Evolutionary conservation across 2,113 vertebrate species (phyloP), one percentile per base, ranked within the genome.

Genomic region (Heterochromis multidens): DNA sequence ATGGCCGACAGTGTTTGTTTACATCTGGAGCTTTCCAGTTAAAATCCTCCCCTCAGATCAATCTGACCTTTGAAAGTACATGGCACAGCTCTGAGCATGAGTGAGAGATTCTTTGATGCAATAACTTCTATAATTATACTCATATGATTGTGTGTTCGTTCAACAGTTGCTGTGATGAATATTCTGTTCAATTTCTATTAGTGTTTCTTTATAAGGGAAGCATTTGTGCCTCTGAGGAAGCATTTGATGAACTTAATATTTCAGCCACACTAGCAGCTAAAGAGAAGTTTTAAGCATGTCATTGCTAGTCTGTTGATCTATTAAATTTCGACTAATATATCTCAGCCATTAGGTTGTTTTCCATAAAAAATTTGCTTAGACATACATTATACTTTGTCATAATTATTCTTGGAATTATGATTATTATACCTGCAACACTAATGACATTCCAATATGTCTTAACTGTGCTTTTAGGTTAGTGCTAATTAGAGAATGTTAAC

Each of bases 41-140:
- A 77, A 87, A 86, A 80, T 78, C 63, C 19, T 86, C 57, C 33
- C 56, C 29, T 90, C 33, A 40, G 80, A 85, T 90, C 57, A 85
- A 11, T 33, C 14, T 90, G 83, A 91, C 85, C 83, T 89, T 89
- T 92, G 79, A 90, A 86, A 88, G 57, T 77, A 72, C 78, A 86
- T 54, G 54, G 87, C 63, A 46, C 62, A 67, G 61, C 92, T 83
- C 43, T 80, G 49, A 81, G 65, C 57, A 8, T 33, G 25, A 79
- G 59, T 3, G n/a, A 37, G 11, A 86, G 9, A 25, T 7, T 4
- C 21, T 58, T 54, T 6, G 43, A 84, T 56, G 52, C 46, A 89
- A 79, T 82, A 61, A 83, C 65, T 57, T 87, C 29, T 59, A 7
- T 84, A 88, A 82, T 88, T 65, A 65, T 74, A 23, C 35, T 79